phyloP scores from a whole-genome alignment of 2,113 vertebrate genomes.

The Cromileptes altivelis region DNA sequence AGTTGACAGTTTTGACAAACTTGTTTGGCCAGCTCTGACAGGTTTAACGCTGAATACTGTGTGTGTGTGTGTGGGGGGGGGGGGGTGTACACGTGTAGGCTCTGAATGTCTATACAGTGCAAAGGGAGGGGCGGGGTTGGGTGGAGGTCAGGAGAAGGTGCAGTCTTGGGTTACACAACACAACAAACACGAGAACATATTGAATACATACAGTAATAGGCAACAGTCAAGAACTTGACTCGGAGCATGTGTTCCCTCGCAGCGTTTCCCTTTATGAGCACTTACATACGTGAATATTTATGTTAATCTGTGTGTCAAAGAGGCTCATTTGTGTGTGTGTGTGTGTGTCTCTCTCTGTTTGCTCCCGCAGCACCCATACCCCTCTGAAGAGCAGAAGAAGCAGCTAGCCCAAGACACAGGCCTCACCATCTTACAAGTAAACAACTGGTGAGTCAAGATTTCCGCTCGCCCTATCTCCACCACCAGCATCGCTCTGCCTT shows the following conservation, averaged over 20 bases:
- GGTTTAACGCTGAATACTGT: constrained; percentile 58
- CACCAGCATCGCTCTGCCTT: constrained; percentile 79
- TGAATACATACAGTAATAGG: constrained; percentile 52
- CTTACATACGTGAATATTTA: constrained; percentile 46
- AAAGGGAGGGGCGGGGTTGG: constrained; percentile 67
- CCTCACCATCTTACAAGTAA: constrained; percentile 99
- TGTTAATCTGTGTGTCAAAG: constrained; percentile 49
- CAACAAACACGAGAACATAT: constrained; percentile 58
- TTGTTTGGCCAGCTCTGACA: constrained; percentile 80
- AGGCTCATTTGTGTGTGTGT: constrained; percentile 55
- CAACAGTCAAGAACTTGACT: constrained; percentile 40
- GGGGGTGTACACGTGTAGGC: constrained; percentile 46
- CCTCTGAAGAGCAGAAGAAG: constrained; percentile 99
- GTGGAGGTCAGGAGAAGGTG: constrained; percentile 77
- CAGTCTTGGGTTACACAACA: constrained; percentile 73
- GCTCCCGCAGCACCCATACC: constrained; percentile 95
- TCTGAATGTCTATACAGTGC: constrained; percentile 62
- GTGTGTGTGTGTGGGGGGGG: too few relatives aligned
- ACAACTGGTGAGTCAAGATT: constrained; percentile 98
- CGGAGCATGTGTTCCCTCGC: constrained; percentile 20
- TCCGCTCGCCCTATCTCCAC: constrained; percentile 83
- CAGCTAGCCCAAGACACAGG: constrained; percentile 99
- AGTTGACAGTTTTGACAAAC: constrained; percentile 81
- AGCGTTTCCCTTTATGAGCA: constrained; percentile 13
- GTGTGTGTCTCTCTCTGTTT: constrained; percentile 56